Conservation (phyloP, 1,140 invertebrate genomes). For the Meloidogyne chitwoodi region DNA sequence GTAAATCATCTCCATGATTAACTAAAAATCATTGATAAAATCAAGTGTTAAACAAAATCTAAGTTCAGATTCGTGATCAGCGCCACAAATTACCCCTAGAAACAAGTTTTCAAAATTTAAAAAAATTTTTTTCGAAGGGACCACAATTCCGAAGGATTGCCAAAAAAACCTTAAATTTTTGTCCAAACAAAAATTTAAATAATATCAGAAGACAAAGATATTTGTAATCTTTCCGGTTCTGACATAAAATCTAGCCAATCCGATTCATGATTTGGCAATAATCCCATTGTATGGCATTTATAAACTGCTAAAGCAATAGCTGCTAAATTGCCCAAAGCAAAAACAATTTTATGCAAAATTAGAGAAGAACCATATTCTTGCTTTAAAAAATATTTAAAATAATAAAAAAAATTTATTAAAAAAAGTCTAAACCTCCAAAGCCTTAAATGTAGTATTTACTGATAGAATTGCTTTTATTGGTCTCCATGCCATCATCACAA, state of each 20-base stretch:
- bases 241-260: constrained; percentile 94
- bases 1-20: too few species aligned
- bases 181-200: background rate
- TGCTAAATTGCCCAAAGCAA: constrained; percentile 86
- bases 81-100: too few species aligned
- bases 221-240: constrained; percentile 42
- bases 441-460: constrained; percentile 70
- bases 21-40: too few species aligned
- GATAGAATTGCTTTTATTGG: constrained; percentile 90
- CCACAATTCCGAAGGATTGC: too few species aligned
- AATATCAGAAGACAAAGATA: constrained; percentile 30
- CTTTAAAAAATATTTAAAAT: constrained; percentile 1
- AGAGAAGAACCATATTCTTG: constrained; percentile 40
- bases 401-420: constrained; percentile 11
- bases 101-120: too few species aligned
- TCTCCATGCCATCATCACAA: constrained; percentile 92
- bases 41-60: too few species aligned
- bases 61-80: too few species aligned
- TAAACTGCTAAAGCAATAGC: constrained; percentile 88
- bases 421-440: constrained; percentile 43
- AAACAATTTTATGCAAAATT: constrained; percentile 82
- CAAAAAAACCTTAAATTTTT: too few species aligned
- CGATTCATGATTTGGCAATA: constrained; percentile 91
- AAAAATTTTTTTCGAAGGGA: too few species aligned
- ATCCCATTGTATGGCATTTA: constrained; percentile 94